Conservation (phyloP, 2,113 vertebrate genomes). For the Megaptera novaeangliae region DNA sequence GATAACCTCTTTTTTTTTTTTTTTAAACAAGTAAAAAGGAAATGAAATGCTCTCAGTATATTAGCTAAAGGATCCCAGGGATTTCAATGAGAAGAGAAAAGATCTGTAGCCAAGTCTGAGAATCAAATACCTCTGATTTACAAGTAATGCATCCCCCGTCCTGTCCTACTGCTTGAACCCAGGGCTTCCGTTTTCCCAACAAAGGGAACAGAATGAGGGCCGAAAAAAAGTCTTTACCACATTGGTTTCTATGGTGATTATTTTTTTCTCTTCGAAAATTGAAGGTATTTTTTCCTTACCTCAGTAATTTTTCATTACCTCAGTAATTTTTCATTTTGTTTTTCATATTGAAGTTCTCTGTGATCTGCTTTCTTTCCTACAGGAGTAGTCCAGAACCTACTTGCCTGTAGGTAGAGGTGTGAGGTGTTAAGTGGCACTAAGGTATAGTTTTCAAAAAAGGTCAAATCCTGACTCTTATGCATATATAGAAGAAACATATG, state of each 20-base stretch:
- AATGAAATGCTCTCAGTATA: neutral
- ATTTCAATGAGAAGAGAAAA: neutral
- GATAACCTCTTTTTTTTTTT: neutral
- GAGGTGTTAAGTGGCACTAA: neutral
- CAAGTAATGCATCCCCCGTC: neutral
- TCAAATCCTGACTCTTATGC: neutral
- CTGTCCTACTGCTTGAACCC: neutral
- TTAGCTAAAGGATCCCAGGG: neutral
- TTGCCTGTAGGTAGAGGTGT: neutral
- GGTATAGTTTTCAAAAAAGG: neutral
- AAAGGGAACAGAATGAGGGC: neutral
- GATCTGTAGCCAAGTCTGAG: neutral
- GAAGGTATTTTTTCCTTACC: constrained; percentile 19
- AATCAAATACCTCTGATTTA: constrained; percentile 6
- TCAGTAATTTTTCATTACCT: constrained; percentile 39
- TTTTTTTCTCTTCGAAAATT: neutral
- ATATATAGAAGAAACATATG: neutral
- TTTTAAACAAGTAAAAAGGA: constrained; percentile 25
- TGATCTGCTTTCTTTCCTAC: constrained; percentile 18
- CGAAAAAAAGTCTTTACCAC: neutral
- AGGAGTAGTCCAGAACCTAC: neutral
- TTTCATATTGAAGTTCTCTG: constrained; percentile 20
- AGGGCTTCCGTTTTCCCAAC: neutral
- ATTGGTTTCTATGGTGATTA: constrained; percentile 53
- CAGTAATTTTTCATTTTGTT: constrained; percentile 48